Conservation (phyloP, 1,140 invertebrate genomes). For the Magallana ariakensis region DNA sequence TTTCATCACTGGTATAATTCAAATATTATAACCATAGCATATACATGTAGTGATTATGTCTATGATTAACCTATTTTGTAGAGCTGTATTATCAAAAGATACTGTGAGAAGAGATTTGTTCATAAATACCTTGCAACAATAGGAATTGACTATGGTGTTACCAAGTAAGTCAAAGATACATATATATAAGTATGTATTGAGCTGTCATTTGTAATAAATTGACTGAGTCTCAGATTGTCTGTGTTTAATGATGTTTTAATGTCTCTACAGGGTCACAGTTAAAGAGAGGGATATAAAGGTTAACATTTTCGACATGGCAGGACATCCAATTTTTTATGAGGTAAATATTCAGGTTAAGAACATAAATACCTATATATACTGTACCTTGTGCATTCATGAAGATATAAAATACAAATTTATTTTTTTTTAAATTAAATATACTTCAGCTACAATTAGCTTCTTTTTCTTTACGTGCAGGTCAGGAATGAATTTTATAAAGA, state of each 20-base stretch:
- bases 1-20: too few relatives aligned
- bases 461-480: conserved; percentile 66
- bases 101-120: conserved; percentile 82
- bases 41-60: too few relatives aligned
- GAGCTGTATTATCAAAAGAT: conserved; percentile 82
- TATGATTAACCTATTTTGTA: conserved; percentile 67
- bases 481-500: conserved; percentile 80
- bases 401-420: neutral
- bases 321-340: conserved; percentile 81
- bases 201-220: too few relatives aligned
- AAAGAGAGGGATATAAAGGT: conserved; percentile 79
- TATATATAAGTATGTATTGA: too few relatives aligned
- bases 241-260: neutral
- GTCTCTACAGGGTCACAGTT: conserved; percentile 72
- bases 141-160: conserved; percentile 82
- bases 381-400: neutral
- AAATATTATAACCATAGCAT: too few relatives aligned
- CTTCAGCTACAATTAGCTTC: neutral
- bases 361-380: too few relatives aligned
- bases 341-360: conserved; percentile 64
- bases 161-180: conserved; percentile 70
- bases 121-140: conserved; percentile 81
- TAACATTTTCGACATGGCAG: conserved; percentile 82
- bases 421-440: neutral
- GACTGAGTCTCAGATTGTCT: too few relatives aligned